Conservation (phyloP, 2,113 vertebrate species). For the Pachypanchax playfairii region DNA sequence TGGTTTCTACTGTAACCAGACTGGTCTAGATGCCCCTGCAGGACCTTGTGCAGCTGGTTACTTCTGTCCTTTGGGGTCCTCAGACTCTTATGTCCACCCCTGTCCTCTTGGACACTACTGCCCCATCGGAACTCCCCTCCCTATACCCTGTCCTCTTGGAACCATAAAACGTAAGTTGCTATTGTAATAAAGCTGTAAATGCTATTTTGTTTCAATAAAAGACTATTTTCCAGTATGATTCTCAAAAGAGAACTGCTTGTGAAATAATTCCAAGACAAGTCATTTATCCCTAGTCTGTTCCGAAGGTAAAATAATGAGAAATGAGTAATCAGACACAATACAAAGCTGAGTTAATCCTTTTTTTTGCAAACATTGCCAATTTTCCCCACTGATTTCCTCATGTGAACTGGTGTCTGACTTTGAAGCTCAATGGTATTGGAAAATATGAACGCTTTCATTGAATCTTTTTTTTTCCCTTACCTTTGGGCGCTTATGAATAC, state of each 20-base stretch:
- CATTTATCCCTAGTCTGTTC: neutral
- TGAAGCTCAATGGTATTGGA: constrained; percentile 41
- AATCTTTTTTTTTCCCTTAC: constrained; percentile 31
- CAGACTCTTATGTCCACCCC: constrained; percentile 42
- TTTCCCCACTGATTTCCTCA: constrained; percentile 20
- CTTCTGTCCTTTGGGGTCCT: constrained; percentile 82
- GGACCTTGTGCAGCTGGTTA: constrained; percentile 75
- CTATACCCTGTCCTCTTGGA: constrained; percentile 74
- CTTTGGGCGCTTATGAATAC: constrained; percentile 49
- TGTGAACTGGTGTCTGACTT: constrained; percentile 37
- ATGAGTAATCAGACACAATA: constrained; percentile 22
- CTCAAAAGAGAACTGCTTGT: constrained; percentile 1
- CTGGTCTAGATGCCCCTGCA: constrained; percentile 63
- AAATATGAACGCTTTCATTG: constrained; percentile 37
- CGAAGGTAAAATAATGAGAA: constrained; percentile 17
- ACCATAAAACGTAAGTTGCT: constrained; percentile 72
- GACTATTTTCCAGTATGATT: neutral
- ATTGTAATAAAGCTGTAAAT: constrained; percentile 1
- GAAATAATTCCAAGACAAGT: neutral
- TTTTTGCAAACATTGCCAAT: constrained; percentile 21
- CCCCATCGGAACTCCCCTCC: constrained; percentile 76
- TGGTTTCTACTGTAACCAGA: constrained; percentile 80
- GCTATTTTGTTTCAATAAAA: neutral
- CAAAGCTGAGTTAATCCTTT: constrained; percentile 20
- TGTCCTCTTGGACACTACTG: constrained; percentile 85